Conservation (phyloP, 2,113 vertebrate genomes). For the Gallinago jamesoni region DNA sequence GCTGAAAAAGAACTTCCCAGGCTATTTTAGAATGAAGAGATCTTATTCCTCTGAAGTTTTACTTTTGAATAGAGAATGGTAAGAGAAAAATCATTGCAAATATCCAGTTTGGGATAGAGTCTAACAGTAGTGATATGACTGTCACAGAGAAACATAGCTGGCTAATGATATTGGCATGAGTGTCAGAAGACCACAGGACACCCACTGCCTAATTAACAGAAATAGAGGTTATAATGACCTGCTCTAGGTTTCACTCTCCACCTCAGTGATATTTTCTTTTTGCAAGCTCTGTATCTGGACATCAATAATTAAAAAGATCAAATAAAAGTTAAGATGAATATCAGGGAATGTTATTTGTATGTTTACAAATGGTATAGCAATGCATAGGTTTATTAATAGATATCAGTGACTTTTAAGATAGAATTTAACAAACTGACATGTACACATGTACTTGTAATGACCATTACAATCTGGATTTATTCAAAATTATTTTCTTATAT, state of each 20-base stretch:
- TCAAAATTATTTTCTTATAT: neutral
- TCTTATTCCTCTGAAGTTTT: neutral
- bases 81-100: slow-evolving; percentile 39
- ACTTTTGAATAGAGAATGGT: slow-evolving; percentile 5
- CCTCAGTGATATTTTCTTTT: slow-evolving; percentile 22
- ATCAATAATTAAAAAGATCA: neutral
- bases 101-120: slow-evolving; percentile 12
- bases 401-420: neutral
- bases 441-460: neutral
- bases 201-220: slow-evolving; percentile 68
- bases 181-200: slow-evolving; percentile 63
- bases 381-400: neutral
- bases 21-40: neutral
- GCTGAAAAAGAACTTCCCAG: neutral
- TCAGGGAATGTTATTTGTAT: neutral
- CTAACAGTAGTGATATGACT: slow-evolving; percentile 32
- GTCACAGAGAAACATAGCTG: slow-evolving; percentile 56
- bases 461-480: neutral
- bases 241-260: slow-evolving; percentile 37
- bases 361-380: neutral
- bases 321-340: neutral
- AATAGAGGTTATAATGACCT: slow-evolving; percentile 65
- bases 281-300: neutral
- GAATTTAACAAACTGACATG: neutral
- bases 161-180: slow-evolving; percentile 71